A percentile compares a stretch with the other conserved stretches of the same genome.
Conservation (phyloP, 2,797 vertebrate species). For the Ctenopoma multispine region DNA sequence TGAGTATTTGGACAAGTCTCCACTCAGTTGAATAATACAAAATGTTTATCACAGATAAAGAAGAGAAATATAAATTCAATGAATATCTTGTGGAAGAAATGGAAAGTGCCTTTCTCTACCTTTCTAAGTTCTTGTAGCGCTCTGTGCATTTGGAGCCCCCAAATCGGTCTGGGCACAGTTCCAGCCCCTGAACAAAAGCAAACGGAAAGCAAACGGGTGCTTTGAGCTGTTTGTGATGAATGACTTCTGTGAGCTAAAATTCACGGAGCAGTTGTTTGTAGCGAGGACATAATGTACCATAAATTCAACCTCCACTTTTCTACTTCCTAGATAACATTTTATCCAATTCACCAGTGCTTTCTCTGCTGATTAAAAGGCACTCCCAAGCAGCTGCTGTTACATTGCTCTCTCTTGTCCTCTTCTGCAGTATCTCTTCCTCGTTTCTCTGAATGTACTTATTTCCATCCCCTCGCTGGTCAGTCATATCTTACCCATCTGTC, state of each 20-base stretch:
- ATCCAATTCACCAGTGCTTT: slow-evolving; percentile 74
- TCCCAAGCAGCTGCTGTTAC: slow-evolving; percentile 55
- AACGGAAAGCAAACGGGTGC: slow-evolving; percentile 44
- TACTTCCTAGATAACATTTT: slow-evolving; percentile 74
- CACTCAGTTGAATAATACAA: slow-evolving; percentile 43
- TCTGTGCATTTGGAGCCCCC: slow-evolving; percentile 34
- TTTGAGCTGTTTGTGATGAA: slow-evolving; percentile 71
- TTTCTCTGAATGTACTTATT: slow-evolving; percentile 42
- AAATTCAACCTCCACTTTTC: slow-evolving; percentile 78
- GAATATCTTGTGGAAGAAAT: slow-evolving; percentile 45
- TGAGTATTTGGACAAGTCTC: slow-evolving; percentile 27
- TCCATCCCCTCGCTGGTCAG: slow-evolving; percentile 40
- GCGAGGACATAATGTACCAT: slow-evolving; percentile 79
- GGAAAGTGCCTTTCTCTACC: slow-evolving; percentile 32
- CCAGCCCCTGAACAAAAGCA: slow-evolving; percentile 46
- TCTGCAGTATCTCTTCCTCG: slow-evolving; percentile 25
- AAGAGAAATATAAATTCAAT: slow-evolving; percentile 45
- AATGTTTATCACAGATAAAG: slow-evolving; percentile 61
- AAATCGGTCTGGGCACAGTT: slow-evolving; percentile 58
- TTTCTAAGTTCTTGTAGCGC: slow-evolving; percentile 23
- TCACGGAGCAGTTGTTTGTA: slow-evolving; percentile 71
- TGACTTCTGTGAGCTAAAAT: slow-evolving; percentile 65
- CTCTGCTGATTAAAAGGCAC: slow-evolving; percentile 81
- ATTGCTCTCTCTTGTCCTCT: slow-evolving; percentile 29
- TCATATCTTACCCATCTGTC: slow-evolving; percentile 50